Conservation (phyloP, 2,797 vertebrate genomes). For the Lagocephalus sceleratus region DNA sequence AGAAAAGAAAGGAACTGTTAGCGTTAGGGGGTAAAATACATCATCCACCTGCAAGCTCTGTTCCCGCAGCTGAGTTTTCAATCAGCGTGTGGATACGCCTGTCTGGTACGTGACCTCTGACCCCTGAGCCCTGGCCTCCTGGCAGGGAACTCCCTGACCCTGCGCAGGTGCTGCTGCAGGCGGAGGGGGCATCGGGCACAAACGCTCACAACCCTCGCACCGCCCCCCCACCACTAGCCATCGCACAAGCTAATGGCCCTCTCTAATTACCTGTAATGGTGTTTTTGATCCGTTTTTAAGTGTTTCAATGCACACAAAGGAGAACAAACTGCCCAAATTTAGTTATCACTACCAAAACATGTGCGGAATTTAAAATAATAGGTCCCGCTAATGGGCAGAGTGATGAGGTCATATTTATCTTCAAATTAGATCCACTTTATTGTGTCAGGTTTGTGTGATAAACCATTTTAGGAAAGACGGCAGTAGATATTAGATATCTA, state of each 20-base stretch:
- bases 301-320: constrained; percentile 51
- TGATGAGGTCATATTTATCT: too few species aligned
- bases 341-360: constrained; percentile 16
- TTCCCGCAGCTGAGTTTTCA: constrained; percentile 68
- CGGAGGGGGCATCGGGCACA: constrained; percentile 52
- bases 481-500: too few species aligned
- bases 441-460: too few species aligned
- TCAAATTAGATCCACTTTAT: too few species aligned
- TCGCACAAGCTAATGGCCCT: constrained; percentile 52
- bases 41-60: constrained; percentile 51
- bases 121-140: constrained; percentile 50
- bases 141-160: constrained; percentile 61
- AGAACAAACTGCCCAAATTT: constrained; percentile 4
- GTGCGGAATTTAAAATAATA: constrained; percentile 19
- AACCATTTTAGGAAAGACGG: too few species aligned
- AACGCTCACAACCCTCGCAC: constrained; percentile 33
- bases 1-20: constrained; percentile 3
- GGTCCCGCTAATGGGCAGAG: too few species aligned
- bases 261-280: constrained; percentile 67
- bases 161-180: constrained; percentile 65
- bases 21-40: constrained; percentile 25
- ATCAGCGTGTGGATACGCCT: constrained; percentile 61
- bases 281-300: constrained; percentile 62
- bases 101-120: constrained; percentile 68
- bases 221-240: constrained; percentile 48